Evolutionary conservation across 2,113 vertebrate species (phyloP).

Genomic region (cattle (Bos taurus)): DNA sequence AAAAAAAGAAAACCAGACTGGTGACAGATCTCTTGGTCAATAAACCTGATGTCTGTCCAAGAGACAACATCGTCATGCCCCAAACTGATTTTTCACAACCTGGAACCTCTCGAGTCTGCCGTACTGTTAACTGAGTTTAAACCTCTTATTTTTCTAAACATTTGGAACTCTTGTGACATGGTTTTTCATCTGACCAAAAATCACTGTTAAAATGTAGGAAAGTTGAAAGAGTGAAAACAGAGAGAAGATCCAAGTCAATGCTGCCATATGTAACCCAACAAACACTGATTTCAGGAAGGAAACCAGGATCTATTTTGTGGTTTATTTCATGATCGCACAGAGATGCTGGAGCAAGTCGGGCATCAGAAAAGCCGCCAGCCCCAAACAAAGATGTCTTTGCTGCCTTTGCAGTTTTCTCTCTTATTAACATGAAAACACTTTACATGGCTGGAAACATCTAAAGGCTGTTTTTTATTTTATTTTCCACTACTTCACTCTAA

Average conservation of each 20-base stretch:
- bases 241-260: neutral
- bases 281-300: neutral
- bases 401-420: conserved; percentile 60
- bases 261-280: neutral
- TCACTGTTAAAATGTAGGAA: neutral
- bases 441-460: conserved; percentile 64
- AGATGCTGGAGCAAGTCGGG: conserved; percentile 5
- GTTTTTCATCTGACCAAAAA: neutral
- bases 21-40: neutral
- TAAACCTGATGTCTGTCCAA: neutral
- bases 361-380: neutral
- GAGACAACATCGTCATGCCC: neutral
- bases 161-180: neutral
- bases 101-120: neutral
- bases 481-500: conserved; percentile 58
- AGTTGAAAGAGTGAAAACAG: neutral
- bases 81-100: neutral
- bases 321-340: conserved; percentile 11
- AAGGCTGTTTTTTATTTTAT: conserved; percentile 64
- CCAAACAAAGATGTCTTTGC: conserved; percentile 40
- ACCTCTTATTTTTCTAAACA: neutral
- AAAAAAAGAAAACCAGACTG: neutral
- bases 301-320: neutral
- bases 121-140: neutral
- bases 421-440: conserved; percentile 70